A percentile compares a stretch with the other conserved stretches of the same genome.
Conservation (phyloP, 2,113 vertebrate species). For the Mesoclemmys tuberculata region DNA sequence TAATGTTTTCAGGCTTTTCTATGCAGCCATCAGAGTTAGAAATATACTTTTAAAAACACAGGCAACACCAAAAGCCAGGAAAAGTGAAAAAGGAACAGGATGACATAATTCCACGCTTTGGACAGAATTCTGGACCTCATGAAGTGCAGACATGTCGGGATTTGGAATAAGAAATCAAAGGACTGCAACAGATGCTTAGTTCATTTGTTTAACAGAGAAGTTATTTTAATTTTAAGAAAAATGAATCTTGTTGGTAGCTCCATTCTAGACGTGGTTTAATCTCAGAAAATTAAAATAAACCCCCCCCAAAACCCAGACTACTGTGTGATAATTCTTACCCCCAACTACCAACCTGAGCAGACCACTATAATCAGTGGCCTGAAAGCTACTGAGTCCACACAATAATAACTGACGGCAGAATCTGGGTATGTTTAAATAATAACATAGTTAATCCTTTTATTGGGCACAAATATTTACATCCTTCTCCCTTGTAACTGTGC, state of each 20-base stretch:
- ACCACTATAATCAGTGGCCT: not conserved
- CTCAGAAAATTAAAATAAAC: not conserved
- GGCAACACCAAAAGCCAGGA: not conserved
- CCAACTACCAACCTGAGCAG: not conserved
- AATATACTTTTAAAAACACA: not conserved
- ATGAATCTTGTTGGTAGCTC: not conserved
- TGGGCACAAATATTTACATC: not conserved
- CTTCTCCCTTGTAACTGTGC: not conserved
- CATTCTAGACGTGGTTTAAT: not conserved
- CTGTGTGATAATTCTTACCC: not conserved
- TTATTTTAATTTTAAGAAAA: not conserved
- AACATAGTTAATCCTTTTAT: not conserved
- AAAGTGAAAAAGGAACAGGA: not conserved
- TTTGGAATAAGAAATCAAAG: not conserved
- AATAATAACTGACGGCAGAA: not conserved
- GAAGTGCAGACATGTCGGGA: rapidly evolving
- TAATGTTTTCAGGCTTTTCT: not conserved
- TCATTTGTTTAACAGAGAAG: not conserved
- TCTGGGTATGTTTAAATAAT: not conserved
- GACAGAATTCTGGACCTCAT: not conserved
- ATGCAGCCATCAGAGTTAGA: not conserved
- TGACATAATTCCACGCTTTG: not conserved
- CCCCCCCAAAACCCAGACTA: not conserved
- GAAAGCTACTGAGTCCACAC: not conserved
- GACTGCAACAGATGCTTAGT: not conserved